Conservation (phyloP, 2,113 vertebrate genomes). For the Pseudopipra pipra region DNA sequence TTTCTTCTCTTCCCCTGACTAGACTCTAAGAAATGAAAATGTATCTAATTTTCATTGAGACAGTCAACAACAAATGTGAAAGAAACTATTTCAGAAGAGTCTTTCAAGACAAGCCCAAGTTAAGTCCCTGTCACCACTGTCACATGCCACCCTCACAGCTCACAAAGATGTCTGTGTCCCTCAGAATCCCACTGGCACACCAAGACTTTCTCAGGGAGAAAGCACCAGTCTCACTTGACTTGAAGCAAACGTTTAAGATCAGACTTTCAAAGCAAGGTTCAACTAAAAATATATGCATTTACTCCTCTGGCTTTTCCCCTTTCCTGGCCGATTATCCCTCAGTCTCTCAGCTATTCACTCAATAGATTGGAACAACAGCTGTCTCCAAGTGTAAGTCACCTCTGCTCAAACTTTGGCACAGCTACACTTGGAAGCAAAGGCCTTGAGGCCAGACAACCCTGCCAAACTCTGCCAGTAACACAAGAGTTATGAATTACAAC, state of each 20-base stretch:
- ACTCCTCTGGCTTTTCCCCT: not conserved
- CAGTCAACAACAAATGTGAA: not conserved
- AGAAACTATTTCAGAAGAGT: slow-evolving; percentile 27
- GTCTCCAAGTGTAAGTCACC: not conserved
- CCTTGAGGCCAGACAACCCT: not conserved
- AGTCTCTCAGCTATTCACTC: not conserved
- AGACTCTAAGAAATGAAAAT: not conserved
- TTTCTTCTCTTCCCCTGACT: not conserved
- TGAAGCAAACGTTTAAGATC: not conserved
- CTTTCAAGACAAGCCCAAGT: not conserved
- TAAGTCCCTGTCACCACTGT: not conserved
- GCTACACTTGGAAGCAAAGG: not conserved
- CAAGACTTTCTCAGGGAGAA: not conserved
- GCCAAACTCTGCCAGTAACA: not conserved
- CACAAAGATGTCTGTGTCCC: not conserved
- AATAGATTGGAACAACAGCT: not conserved
- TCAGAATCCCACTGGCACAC: not conserved
- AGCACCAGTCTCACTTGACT: not conserved
- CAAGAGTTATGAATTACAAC: not conserved
- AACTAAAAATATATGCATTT: not conserved
- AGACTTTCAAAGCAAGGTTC: not conserved
- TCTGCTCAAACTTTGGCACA: not conserved
- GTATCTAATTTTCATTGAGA: not conserved
- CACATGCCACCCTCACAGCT: not conserved
- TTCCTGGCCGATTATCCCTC: not conserved